Evolutionary conservation across 2,113 vertebrate genomes (phyloP), one percentile per base, ranked within the genome.

Genomic region (Laterallus jamaicensis): DNA sequence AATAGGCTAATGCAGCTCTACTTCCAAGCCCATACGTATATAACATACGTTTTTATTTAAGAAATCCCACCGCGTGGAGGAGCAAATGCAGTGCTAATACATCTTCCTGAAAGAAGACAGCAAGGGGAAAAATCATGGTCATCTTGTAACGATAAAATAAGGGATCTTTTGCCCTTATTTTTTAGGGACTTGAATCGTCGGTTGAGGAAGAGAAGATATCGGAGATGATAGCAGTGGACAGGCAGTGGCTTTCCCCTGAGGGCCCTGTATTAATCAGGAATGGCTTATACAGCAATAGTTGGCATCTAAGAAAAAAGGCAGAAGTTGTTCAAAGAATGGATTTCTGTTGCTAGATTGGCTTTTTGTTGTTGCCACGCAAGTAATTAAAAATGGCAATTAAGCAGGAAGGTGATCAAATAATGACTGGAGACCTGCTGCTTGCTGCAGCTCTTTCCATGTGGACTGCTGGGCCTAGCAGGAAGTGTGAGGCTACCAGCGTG

Each of bases 231-330:
- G 82, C 94, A 87, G 93, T 88, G 91, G 90, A 70, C 92, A 88
- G 91, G 92, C 95, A 89, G 95, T 83, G 95, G 77, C 95, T 96
- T 95, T 97, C 97, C 97, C 95, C 12, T 7, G 75, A 94, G 96
- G 84, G 79, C 84, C 78, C 82, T 87, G n/a, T 77, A 8, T 96
- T 96, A 77, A 96, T 96, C 58, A 75, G 94, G 92, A 94, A 95
- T 74, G 86, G 94, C 92, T 97, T 90, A 62, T 21, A 28, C 22
- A 91, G 93, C 88, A 94, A 54, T 95, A 94, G 90, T 88, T 95
- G 76, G 95, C 58, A 16, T 91, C 80, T 28, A 39, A 92, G 88
- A 68, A 89, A 82, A 93, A 94, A 92, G 91, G 52, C 76, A 84
- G 88, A 42, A 95, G 82, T 95, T 96, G 93, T 82, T 97, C 90